phyloP scores from a whole-genome alignment of 2,797 vertebrate species.

The Enteromius unitaeniatus region DNA sequence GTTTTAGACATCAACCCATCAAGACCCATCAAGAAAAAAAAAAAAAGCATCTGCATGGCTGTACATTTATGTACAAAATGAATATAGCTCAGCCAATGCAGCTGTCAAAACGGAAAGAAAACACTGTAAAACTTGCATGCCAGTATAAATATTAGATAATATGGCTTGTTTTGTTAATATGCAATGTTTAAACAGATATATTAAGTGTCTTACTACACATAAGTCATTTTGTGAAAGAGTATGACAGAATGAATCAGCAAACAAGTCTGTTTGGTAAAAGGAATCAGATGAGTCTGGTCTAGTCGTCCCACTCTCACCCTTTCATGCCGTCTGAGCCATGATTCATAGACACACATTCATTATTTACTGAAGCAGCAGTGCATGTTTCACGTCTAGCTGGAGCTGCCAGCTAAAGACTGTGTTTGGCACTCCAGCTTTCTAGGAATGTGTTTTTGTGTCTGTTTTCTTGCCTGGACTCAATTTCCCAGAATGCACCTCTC shows the following conservation, averaged over 20 bases:
- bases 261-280: too few species aligned
- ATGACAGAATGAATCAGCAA: background rate
- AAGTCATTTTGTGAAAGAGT: background rate
- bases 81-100: background rate
- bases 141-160: background rate
- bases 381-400: too few species aligned
- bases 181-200: background rate
- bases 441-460: too few species aligned
- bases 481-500: too few species aligned
- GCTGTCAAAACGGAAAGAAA: background rate
- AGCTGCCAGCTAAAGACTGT: too few species aligned
- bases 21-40: too few species aligned
- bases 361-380: conserved; percentile 15
- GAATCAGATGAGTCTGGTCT: background rate
- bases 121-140: background rate
- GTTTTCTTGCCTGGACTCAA: too few species aligned
- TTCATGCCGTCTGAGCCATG: background rate
- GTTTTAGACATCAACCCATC: too few species aligned
- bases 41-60: background rate
- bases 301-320: background rate
- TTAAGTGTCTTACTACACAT: background rate
- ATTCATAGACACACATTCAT: conserved; percentile 8
- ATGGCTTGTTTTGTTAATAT: background rate
- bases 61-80: background rate
- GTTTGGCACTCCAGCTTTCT: too few species aligned